These are phyloP conservation scores for Beaufortia kweichowensis DNA, from an alignment of 2,113 vertebrate species.

Conservation along the genomic window DNA sequence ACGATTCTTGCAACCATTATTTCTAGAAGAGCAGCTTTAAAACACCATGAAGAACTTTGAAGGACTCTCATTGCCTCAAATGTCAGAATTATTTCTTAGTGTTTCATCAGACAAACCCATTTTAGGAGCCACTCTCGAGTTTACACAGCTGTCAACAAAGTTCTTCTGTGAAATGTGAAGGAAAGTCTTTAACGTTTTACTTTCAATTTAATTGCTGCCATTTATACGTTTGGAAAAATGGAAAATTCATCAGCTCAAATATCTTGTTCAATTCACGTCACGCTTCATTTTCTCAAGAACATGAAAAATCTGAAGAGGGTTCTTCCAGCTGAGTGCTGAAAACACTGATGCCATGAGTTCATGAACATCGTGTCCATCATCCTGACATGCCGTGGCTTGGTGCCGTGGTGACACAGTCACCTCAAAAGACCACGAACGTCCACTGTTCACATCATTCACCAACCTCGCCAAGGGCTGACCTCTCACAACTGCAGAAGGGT, in stretches of 20 bases:
- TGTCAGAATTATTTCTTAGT: constrained; percentile 51
- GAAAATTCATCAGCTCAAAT: constrained; percentile 4
- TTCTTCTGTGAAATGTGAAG: constrained; percentile 17
- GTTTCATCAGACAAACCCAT: constrained; percentile 57
- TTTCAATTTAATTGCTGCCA: constrained; percentile 1
- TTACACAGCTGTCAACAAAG: constrained; percentile 41
- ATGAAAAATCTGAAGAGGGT: neutral
- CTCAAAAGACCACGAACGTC: neutral
- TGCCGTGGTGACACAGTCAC: constrained; percentile 4
- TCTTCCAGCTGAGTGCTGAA: neutral
- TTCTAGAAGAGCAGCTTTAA: constrained; percentile 24
- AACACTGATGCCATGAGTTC: neutral
- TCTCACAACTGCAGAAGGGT: neutral
- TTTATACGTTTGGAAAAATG: neutral
- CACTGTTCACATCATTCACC: neutral
- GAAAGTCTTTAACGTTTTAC: neutral
- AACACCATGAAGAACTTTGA: neutral
- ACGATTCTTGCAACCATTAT: constrained; percentile 7
- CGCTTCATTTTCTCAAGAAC: constrained; percentile 8
- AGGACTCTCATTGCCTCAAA: constrained; percentile 29
- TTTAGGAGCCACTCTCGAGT: constrained; percentile 34
- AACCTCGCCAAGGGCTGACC: neutral
- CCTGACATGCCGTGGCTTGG: neutral
- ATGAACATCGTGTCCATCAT: neutral
- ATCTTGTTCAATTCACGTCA: neutral